phyloP scores from a whole-genome alignment of 2,888 invertebrate species.

The Lacanobia wlatinum region DNA sequence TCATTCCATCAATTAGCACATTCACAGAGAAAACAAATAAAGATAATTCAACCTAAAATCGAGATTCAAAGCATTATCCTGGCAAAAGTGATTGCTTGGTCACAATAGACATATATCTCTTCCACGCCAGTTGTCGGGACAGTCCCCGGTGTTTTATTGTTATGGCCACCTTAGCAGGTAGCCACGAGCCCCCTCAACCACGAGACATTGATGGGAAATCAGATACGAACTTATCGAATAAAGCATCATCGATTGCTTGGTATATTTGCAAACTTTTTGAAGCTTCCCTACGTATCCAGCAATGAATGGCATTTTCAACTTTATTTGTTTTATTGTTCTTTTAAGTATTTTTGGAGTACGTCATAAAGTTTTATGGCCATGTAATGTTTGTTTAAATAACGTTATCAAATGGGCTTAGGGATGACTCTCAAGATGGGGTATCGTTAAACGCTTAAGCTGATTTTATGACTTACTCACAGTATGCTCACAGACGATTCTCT shows the following conservation, averaged over 20 bases:
- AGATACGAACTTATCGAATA: conserved; percentile 22
- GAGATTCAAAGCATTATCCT: conserved; percentile 48
- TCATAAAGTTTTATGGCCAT: conserved; percentile 62
- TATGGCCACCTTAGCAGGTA: conserved; percentile 67
- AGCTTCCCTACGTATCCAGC: neutral
- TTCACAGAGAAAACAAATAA: neutral
- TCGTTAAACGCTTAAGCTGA: conserved; percentile 63
- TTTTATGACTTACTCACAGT: conserved; percentile 59
- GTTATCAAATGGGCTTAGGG: conserved; percentile 65
- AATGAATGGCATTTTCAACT: conserved; percentile 27
- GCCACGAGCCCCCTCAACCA: conserved; percentile 35
- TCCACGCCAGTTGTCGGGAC: conserved; percentile 70
- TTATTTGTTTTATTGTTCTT: conserved; percentile 54
- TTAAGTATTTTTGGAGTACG: conserved; percentile 57
- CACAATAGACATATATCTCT: conserved; percentile 69
- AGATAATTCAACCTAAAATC: conserved; percentile 25
- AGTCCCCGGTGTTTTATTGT: conserved; percentile 71
- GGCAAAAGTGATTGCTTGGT: conserved; percentile 61
- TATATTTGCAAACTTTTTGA: neutral
- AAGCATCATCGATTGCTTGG: neutral
- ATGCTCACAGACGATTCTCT: conserved; percentile 44
- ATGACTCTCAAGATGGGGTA: conserved; percentile 58
- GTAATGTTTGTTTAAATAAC: conserved; percentile 68
- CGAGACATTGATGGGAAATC: conserved; percentile 15
- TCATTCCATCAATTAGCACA: neutral